phyloP scores from a whole-genome alignment of 2,113 vertebrate genomes.

The Ciconia stormi region DNA sequence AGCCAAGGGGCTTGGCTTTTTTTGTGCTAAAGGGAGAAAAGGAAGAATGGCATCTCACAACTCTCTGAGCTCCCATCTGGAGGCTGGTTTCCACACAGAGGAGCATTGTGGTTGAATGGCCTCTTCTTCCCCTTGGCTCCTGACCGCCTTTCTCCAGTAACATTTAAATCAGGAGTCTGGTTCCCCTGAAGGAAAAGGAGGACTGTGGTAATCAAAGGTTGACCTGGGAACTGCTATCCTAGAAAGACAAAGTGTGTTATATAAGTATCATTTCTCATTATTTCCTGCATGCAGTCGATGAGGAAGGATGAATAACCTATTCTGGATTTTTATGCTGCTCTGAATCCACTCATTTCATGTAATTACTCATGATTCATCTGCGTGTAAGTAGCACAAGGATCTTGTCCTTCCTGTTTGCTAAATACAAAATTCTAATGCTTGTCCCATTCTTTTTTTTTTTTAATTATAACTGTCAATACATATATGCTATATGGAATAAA shows the following conservation, averaged over 20 bases:
- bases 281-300: not conserved
- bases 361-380: not conserved
- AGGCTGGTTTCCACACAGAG: not conserved
- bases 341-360: not conserved
- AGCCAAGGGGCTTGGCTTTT: not conserved
- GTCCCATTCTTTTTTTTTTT: not conserved
- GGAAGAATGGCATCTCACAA: accelerated
- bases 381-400: not conserved
- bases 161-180: not conserved
- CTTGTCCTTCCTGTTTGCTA: not conserved
- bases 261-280: not conserved
- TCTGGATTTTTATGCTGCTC: not conserved
- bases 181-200: not conserved
- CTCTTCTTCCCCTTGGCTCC: not conserved
- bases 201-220: not conserved
- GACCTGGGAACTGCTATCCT: not conserved
- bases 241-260: not conserved
- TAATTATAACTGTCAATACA: not conserved
- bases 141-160: not conserved
- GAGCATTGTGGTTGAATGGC: not conserved
- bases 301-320: not conserved
- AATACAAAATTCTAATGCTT: not conserved
- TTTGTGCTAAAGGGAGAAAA: not conserved
- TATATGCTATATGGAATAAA: not conserved
- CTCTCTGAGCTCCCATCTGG: not conserved